Conservation (phyloP, 2,113 vertebrate species). For the Leucosticte australis region DNA sequence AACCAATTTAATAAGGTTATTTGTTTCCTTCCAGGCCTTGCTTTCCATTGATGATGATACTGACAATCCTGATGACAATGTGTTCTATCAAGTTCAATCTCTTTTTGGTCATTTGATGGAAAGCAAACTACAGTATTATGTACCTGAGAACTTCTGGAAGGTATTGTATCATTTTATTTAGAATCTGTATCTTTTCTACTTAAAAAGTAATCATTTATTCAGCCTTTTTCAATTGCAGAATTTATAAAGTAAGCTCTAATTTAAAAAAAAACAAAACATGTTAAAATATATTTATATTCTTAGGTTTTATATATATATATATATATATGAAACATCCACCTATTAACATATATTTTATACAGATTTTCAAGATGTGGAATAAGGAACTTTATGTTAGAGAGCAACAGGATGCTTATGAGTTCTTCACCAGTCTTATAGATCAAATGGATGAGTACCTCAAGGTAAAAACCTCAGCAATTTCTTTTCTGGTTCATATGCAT, state of each 20-base stretch:
- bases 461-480: constrained; percentile 71
- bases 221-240: background rate
- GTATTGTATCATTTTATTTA: constrained; percentile 72
- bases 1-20: background rate
- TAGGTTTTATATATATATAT: constrained; percentile 9
- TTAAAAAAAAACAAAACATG: background rate
- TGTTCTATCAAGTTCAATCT: constrained; percentile 97
- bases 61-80: constrained; percentile 96
- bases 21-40: constrained; percentile 75
- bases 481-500: background rate
- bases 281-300: background rate
- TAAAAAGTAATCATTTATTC: background rate
- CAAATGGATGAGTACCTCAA: constrained; percentile 98
- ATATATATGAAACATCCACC: background rate
- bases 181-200: background rate
- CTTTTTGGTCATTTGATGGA: constrained; percentile 98
- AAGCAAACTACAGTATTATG: constrained; percentile 97
- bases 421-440: constrained; percentile 98
- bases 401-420: constrained; percentile 98
- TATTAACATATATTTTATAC: background rate
- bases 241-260: background rate
- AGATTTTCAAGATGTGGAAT: constrained; percentile 99
- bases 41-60: constrained; percentile 96
- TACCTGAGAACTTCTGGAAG: constrained; percentile 99
- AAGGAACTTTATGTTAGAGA: constrained; percentile 96